phyloP scores from a whole-genome alignment of 1,140 invertebrate genomes.

The Monomorium pharaonis region DNA sequence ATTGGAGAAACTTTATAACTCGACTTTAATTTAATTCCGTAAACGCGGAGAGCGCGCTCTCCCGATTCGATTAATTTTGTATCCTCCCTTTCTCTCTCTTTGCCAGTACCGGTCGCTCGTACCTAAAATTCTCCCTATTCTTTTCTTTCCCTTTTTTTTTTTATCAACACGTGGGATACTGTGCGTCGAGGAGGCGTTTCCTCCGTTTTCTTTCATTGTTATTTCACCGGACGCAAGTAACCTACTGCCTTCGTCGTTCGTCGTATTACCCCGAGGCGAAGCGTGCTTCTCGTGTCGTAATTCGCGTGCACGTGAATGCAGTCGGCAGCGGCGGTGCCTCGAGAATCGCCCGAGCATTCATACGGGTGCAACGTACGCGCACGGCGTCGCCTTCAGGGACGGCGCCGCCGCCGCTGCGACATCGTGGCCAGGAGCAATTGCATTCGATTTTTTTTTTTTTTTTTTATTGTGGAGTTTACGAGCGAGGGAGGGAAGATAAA shows the following conservation, averaged over 20 bases:
- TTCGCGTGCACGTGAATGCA: slow-evolving; percentile 64
- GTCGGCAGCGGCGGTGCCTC: slow-evolving; percentile 39
- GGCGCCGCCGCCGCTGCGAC: not conserved
- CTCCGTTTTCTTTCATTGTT: slow-evolving; percentile 42
- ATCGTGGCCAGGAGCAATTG: slow-evolving; percentile 21
- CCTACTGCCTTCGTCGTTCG: slow-evolving; percentile 55
- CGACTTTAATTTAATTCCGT: not conserved
- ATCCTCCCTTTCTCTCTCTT: not conserved
- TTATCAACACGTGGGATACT: not conserved
- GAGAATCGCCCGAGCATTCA: slow-evolving; percentile 57
- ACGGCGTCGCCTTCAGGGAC: slow-evolving; percentile 51
- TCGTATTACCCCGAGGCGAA: slow-evolving; percentile 41
- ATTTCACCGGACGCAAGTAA: slow-evolving; percentile 54
- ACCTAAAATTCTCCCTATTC: not conserved
- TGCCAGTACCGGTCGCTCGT: not conserved
- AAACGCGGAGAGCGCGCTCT: not conserved
- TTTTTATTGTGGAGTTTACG: not conserved
- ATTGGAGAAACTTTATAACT: not conserved
- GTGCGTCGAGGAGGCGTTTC: not conserved
- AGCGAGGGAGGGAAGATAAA: not conserved
- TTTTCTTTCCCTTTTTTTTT: not conserved
- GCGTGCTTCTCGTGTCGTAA: slow-evolving; percentile 59
- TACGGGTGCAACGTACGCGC: slow-evolving; percentile 65
- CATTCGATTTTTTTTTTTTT: too few relatives aligned
- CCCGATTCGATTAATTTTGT: not conserved